Base-by-base conservation (phyloP, 2,797 vertebrate genomes). In the Perodicticus potto region DNA sequence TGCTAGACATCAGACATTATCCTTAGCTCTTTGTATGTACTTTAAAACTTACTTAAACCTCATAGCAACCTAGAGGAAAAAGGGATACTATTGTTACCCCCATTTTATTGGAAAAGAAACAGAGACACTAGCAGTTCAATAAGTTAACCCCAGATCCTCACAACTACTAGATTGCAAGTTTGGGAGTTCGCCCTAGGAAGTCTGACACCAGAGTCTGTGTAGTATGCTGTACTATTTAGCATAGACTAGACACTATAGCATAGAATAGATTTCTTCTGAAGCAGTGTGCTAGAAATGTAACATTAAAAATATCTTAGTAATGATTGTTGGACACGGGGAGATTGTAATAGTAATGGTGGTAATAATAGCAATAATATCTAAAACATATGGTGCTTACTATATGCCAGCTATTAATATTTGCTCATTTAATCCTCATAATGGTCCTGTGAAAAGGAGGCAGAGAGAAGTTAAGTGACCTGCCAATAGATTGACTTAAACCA, bases 291-390 rank as follows among this genome's bases (percentile, higher is more conserved):
- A 74, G 59, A 91, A 84, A 88, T 25, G 12, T 55, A 81, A 37
- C 20, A 74, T 85, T 69, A 80, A 93, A 86, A 87, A 88, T 73
- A 86, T 77, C 65, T 90, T 93, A 69, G 34, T 83, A 78, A 76
- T 92, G 82, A 80, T 69, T 72, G 37, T 76, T 77, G 49, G 86
- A 78, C 40, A 78, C 69, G 25, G 23, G 25, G 22, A 72, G 37
- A 65, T 86, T 84, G 19, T 88, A 93, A n/a, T 70, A 63, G 53
- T 69, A 49, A 19, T 69, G 72, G 34, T 76, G 53, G 73, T 43
- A 23, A 11, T 57, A 81, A 29, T 83, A 72, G n/a, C 29, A 69
- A 32, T 29, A 25, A 17, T 81, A 69, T 45, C 73, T 86, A 80
- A 89, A 70, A 94, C 4, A 69, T 4, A 14, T 63, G 72, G 27